Base-by-base conservation (phyloP, 2,797 vertebrate species). In the Mergus octosetaceus region DNA sequence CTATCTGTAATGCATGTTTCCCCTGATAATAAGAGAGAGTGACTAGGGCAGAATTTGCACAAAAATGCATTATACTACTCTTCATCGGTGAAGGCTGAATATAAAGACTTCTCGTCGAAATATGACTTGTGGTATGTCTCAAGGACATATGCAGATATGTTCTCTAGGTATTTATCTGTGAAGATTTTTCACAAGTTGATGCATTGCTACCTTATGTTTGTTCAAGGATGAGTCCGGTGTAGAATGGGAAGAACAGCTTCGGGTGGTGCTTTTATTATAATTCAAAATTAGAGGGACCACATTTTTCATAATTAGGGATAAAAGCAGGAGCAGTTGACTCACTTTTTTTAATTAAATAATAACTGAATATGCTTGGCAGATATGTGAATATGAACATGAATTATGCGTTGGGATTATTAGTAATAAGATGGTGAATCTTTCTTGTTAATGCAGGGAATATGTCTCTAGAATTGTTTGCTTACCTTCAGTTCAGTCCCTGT, bases 281-380 rank as follows among this genome's bases (percentile, higher is more conserved):
- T 53, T 90, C 70, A 85, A 54, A 92, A 92, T 95, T 88, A 79
- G 93, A 94, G 73, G 53, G 68, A 75, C 13, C 39, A 57, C 68
- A 90, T 96, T 96, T 94, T 96, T 97, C 90, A 92, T 96, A 93
- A 96, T 97, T 95, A 91, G 38, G 14, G 60, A 79, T 87, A 80
- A 93, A 94, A 94, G 58, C 69, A 84, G 85, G 47, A 92, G 58
- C 71, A 88, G 60, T 43, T 78, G 70, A 68, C 69, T 56, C 49
- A 68, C 62, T 81, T 41, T 27, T 62, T 88, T 94, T n/a, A n/a
- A 54, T 89, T 93, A 86, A 88, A 79, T 75, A 83, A 68, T 60
- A 81, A 71, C 62, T 68, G 75, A 95, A 57, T 84, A 81, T 86
- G 92, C 49, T 85, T 95, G 49, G 43, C 58, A 89, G 81, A 74